Percentiles rank a stretch among this genome's conserved stretches.
These are phyloP conservation scores for Gambusia yucatana DNA, from an alignment of 2,797 vertebrate genomes.

Conservation along the genomic window DNA sequence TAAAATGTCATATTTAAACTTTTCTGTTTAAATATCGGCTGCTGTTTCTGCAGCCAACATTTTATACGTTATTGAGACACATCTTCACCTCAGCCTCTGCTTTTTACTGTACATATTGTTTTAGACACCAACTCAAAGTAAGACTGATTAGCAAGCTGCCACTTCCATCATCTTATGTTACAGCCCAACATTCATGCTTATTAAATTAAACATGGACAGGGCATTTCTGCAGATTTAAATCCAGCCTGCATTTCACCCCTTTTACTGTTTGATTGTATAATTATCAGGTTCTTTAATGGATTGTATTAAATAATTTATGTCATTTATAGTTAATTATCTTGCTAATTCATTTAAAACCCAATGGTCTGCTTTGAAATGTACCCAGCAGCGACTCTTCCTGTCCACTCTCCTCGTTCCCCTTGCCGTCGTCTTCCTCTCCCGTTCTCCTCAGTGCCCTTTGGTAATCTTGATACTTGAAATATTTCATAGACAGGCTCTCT, in stretches of 20 bases:
- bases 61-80: not conserved
- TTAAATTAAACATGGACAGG: constrained; percentile 15
- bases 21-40: not conserved
- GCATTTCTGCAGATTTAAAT: constrained; percentile 7
- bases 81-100: not conserved
- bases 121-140: constrained; percentile 4
- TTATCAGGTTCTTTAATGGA: constrained; percentile 30
- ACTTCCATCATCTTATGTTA: constrained; percentile 1
- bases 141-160: constrained; percentile 9
- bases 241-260: not conserved
- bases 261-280: constrained; percentile 21
- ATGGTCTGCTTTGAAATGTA: constrained; percentile 16
- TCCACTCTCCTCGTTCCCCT: not conserved
- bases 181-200: not conserved
- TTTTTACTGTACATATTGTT: not conserved
- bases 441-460: constrained; percentile 12
- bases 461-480: constrained; percentile 25
- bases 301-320: constrained; percentile 29
- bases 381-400: not conserved
- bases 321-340: constrained; percentile 33
- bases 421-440: not conserved
- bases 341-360: constrained; percentile 26
- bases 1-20: not conserved
- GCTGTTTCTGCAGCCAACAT: too few relatives aligned
- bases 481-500: constrained; percentile 32